Evolutionary conservation across 2,888 invertebrate genomes (phyloP), one percentile per base, ranked within the genome.

Genomic region (Mythimna pallens): DNA sequence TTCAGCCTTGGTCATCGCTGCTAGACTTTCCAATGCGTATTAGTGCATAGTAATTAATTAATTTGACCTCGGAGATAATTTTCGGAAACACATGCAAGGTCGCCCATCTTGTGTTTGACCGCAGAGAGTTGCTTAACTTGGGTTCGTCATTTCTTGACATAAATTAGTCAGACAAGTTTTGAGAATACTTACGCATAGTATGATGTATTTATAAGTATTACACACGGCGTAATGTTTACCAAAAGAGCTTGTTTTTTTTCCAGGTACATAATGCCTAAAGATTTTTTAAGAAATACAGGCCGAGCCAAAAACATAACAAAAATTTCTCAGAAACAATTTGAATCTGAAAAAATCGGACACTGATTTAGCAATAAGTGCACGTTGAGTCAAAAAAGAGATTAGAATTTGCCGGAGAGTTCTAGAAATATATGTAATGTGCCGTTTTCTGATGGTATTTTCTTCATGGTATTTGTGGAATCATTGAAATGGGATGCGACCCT

Each of bases 21-120:
- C 36, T 55, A 55, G 8, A 76, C 55, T 81, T 79, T 79, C 78
- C 70, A 43, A 65, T 61, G 17, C 20, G 1, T 17, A 55, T 64
- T 43, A 58, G 52, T 77, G 77, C 57, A 43, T 25, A 50, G 14
- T 43, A n/a, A 52, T 69, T 70, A 43, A 69, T 43, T 36, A 52
- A 10, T 5, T 17, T 36, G 50, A 25, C 78, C 82, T 79, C 43
- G 47, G 0, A n/a, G 30, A 30, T 40, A 25, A 58, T 66, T 80
- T 76, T 59, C 43, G 50, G 55, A 70, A 81, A 59, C 52, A 57
- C 20, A 25, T 20, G 17, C 82, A 66, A 66, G 78, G 78, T 14
- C 64, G 2, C 5, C 50, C 65, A 63, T 81, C 64, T 59, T 54
- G 30, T 22, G 57, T 36, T 70, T 63, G 50, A 67, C 66, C 59